Base-by-base conservation (phyloP, 2,888 invertebrate genomes). In the Teleiodes luculella region DNA sequence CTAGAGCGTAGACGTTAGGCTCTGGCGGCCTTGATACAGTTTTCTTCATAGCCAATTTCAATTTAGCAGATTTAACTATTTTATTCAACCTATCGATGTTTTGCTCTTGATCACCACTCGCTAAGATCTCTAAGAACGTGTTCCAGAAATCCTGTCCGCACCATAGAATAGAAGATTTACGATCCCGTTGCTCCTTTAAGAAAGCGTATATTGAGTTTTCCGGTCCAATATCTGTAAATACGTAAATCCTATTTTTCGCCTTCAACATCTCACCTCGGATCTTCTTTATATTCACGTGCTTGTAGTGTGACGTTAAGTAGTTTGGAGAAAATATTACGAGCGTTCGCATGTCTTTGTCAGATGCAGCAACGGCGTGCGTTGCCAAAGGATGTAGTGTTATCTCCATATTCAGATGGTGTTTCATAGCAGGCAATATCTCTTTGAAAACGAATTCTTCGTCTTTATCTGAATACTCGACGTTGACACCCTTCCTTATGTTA, bases 201-300 rank as follows among this genome's bases (percentile, higher is more conserved):
- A 86, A 88, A 35, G 84, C 79, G 64, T 83, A 86, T 60, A 87
- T 78, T 55, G 86, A 88, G 71, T 88, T 83, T 59, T 87, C 86
- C 8, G 81, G 76, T 13, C 82, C 86, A 51, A 79, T 76, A 68
- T 88, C 87, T 16, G 72, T 75, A 58, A 86, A 88, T 57, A 88
- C 64, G 60, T 81, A 86, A 63, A 88, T 66, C 18, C 84, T 82
- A 48, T 85, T 77, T 62, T 73, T 75, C 45, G 78, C 72, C 61
- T 80, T 81, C 57, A 78, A 68, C 84, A 88, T 85, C 69, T 84
- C 78, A 16, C 75, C 78, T 36, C 79, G 80, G 62, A 88, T 87
- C 71, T 82, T 83, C 68, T 82, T 86, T 65, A 88, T 86, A 58
- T 82, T 83, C 49, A 87, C 80, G 43, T 86, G 77, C 62, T 79